Evolutionary conservation across 2,113 vertebrate species (phyloP), one percentile per base, ranked within the genome.

Genomic region (Panthera uncia): DNA sequence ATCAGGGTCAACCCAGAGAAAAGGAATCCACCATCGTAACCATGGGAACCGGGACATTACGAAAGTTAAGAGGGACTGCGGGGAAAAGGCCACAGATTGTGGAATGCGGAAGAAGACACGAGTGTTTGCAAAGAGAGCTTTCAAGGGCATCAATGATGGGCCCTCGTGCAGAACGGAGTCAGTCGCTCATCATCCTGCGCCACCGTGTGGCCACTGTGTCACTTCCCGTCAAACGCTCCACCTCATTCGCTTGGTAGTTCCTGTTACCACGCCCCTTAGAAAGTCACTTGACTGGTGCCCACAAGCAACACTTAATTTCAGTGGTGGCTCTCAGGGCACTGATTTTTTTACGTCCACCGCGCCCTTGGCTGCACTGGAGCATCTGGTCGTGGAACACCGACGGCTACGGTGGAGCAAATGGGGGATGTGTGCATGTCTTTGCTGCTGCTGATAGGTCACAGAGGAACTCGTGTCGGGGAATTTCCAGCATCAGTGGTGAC

Each of bases 381-480:
- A 7, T 36, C 8, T 12, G 21, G 66, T 4, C 9, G 31, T 61
- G 79, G 55, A 16, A 23, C 33, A 8, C n/a, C 38, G 27, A 65
- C 78, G 55, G 63, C 23, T 21, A 4, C 1, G 5, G 7, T 48
- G 25, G 68, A 18, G 12, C 12, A 18, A 38, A 52, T 12, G 76
- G 76, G n/a, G 25, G 73, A 27, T 4, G 7, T 5, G 4, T 5
- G 15, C 7, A 0, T 7, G 7, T 11, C 18, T 31, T 66, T 6
- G 11, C 25, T 48, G 66, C 31, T 55, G 16, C 27, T 23, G 6
- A 4, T 0, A 21, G 0, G n/a, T 33, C 19, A 15, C 1, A 36
- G 69, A 27, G 9, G n/a, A 69, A 29, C 63, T 38, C 1, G 1
- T 21, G 29, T 10, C 11, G 91, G 81, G 81, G 66, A 52, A n/a